These are phyloP conservation scores for Tenodera sinensis DNA, from an alignment of 2,888 invertebrate species.

Conservation along the genomic window DNA sequence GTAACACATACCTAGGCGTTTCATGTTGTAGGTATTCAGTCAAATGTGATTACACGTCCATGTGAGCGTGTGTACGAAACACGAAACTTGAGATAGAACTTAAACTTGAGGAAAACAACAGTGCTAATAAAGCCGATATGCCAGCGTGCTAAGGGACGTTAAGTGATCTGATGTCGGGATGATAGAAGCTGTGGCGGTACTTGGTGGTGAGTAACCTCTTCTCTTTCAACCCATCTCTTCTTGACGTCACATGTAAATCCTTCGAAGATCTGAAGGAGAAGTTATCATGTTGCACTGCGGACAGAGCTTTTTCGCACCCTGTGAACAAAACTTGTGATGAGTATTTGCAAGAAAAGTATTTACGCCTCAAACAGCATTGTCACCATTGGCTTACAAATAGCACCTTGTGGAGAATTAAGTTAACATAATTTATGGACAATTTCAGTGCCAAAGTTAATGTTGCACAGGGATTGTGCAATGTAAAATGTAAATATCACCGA, in stretches of 20 bases:
- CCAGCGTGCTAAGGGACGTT: neutral
- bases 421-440: too few species aligned
- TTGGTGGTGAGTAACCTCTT: neutral
- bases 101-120: neutral
- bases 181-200: neutral
- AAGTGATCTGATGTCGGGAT: neutral
- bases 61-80: neutral
- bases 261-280: conserved; percentile 77
- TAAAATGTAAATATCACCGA: too few species aligned
- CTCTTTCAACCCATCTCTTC: conserved; percentile 27
- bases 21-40: neutral
- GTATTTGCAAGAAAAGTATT: neutral
- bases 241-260: conserved; percentile 76
- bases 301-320: conserved; percentile 87
- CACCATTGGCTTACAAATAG: neutral
- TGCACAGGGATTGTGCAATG: too few species aligned
- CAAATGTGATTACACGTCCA: neutral
- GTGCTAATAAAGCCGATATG: neutral
- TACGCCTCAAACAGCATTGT: neutral
- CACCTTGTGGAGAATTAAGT: too few species aligned
- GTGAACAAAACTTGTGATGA: conserved; percentile 36
- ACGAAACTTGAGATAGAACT: neutral
- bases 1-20: neutral
- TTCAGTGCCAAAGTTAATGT: too few species aligned
- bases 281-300: conserved; percentile 94